Evolutionary conservation across 1,140 invertebrate species (phyloP).

Genomic region (Drosophila carrolli): DNA sequence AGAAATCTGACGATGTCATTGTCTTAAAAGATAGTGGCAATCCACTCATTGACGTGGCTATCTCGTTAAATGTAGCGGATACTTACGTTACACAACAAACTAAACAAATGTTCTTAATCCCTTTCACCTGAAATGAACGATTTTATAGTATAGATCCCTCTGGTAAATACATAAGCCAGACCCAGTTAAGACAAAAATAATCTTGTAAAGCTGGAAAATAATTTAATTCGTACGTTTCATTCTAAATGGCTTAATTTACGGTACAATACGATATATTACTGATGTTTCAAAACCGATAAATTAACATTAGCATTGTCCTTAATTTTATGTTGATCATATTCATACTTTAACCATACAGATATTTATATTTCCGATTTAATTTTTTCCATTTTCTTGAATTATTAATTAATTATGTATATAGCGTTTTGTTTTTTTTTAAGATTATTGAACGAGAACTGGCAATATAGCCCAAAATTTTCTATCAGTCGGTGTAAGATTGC

Average conservation of each 20-base stretch:
- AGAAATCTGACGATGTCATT: too few relatives aligned
- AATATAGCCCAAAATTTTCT: conserved; percentile 64
- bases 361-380: conserved; percentile 36
- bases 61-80: too few relatives aligned
- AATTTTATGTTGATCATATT: conserved; percentile 40
- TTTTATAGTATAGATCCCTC: background rate
- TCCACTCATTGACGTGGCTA: too few relatives aligned
- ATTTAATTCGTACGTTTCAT: conserved; percentile 39
- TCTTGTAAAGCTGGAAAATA: conserved; percentile 34
- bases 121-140: too few relatives aligned
- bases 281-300: conserved; percentile 40
- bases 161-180: background rate
- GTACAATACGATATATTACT: conserved; percentile 42
- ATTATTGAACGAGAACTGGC: conserved; percentile 67
- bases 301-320: conserved; percentile 38
- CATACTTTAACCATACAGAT: conserved; percentile 40
- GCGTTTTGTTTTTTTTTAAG: conserved; percentile 27
- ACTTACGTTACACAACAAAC: too few relatives aligned
- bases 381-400: conserved; percentile 10
- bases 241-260: conserved; percentile 38
- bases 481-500: conserved; percentile 69
- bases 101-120: too few relatives aligned
- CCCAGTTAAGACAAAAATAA: background rate
- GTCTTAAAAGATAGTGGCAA: too few relatives aligned
- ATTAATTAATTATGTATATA: conserved; percentile 29